A percentile compares a stretch with the other conserved stretches of the same genome.
These are phyloP conservation scores for Drosophila tropicalis DNA, from an alignment of 1,140 invertebrate species.

Conservation along the genomic window DNA sequence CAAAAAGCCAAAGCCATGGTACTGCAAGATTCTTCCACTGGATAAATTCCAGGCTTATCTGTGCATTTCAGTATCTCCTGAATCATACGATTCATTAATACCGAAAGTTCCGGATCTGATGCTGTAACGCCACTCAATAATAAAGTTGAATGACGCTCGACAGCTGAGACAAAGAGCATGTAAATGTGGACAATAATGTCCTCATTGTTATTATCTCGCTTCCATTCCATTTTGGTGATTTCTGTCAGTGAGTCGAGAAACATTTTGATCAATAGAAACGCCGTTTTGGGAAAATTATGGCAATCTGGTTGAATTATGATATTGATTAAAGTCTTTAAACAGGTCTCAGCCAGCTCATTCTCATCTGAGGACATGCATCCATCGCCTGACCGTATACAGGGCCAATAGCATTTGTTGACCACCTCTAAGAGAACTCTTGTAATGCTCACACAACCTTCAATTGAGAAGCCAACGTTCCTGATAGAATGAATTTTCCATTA, in stretches of 20 bases:
- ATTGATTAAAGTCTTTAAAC: slow-evolving; percentile 86
- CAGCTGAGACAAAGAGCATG: slow-evolving; percentile 86
- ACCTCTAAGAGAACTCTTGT: slow-evolving; percentile 72
- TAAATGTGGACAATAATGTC: slow-evolving; percentile 86
- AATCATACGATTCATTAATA: slow-evolving; percentile 83
- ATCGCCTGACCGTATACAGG: slow-evolving; percentile 68
- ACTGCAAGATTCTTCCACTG: slow-evolving; percentile 92
- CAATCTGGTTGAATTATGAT: slow-evolving; percentile 86
- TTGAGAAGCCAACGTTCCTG: slow-evolving; percentile 81
- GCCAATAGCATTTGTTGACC: slow-evolving; percentile 81
- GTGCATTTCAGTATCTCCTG: slow-evolving; percentile 88
- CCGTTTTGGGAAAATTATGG: slow-evolving; percentile 84
- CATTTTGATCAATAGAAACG: slow-evolving; percentile 84
- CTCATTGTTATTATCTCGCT: slow-evolving; percentile 79
- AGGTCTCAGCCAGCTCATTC: slow-evolving; percentile 85
- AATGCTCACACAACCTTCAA: slow-evolving; percentile 82
- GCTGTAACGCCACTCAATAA: slow-evolving; percentile 85
- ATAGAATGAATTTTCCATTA: not conserved
- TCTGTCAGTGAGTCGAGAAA: slow-evolving; percentile 72
- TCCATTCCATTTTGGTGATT: slow-evolving; percentile 82
- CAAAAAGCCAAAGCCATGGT: slow-evolving; percentile 94
- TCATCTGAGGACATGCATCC: slow-evolving; percentile 84
- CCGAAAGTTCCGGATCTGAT: slow-evolving; percentile 78
- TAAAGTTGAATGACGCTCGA: slow-evolving; percentile 87
- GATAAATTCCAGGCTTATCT: slow-evolving; percentile 91